These are phyloP conservation scores for Thunnus thynnus DNA, from an alignment of 2,113 vertebrate species.

Conservation along the genomic window DNA sequence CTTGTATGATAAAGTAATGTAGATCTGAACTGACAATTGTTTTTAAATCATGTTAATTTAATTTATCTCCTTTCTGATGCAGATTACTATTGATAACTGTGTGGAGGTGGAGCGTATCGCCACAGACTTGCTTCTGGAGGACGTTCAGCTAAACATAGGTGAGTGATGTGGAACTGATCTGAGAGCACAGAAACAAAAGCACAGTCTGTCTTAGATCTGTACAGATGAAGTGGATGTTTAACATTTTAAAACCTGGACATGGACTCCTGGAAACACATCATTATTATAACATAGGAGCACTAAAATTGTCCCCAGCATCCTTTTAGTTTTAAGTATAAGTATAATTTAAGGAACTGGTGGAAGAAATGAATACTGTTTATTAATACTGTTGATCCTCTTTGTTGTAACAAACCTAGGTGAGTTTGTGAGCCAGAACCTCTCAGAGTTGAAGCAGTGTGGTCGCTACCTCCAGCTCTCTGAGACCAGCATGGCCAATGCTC, in stretches of 20 bases:
- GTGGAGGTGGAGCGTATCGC: constrained; percentile 86
- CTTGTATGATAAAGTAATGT: not conserved
- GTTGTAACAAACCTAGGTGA: constrained; percentile 40
- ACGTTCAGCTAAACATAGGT: constrained; percentile 81
- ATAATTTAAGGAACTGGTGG: not conserved
- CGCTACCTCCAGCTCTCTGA: constrained; percentile 80
- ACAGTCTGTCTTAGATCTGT: not conserved
- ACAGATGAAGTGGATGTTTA: too few species aligned
- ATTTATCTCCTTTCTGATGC: not conserved
- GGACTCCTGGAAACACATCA: too few species aligned
- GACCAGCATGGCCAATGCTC: constrained; percentile 74
- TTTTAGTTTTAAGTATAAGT: not conserved
- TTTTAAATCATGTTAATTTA: not conserved
- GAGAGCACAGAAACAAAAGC: not conserved
- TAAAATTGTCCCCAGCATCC: not conserved
- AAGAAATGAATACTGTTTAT: too few species aligned
- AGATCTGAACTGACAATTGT: not conserved
- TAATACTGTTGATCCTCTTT: not conserved
- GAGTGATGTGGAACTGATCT: constrained; percentile 4
- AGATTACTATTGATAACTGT: constrained; percentile 88
- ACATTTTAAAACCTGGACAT: too few species aligned
- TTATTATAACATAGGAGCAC: not conserved
- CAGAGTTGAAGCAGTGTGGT: constrained; percentile 70
- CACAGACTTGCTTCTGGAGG: constrained; percentile 81
- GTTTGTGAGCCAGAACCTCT: constrained; percentile 85